Conservation (phyloP, 2,888 invertebrate species). For the Drosophila hamatofila region DNA sequence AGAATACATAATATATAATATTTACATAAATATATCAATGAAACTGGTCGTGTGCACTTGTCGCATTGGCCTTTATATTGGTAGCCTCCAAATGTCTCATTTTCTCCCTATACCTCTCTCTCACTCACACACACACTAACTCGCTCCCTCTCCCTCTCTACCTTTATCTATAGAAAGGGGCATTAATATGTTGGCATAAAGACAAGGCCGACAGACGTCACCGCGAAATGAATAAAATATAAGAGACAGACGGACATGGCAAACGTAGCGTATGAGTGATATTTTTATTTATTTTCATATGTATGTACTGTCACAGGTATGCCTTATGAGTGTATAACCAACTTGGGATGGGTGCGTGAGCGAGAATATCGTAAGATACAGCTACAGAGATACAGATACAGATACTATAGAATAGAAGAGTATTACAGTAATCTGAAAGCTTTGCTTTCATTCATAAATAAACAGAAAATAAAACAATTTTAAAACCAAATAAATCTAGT, state of each 20-base stretch:
- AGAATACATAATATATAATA: background rate
- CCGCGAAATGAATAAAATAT: slow-evolving; percentile 45
- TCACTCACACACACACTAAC: background rate
- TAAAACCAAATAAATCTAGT: no score
- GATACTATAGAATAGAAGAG: background rate
- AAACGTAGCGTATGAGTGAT: slow-evolving; percentile 72
- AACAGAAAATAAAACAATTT: background rate
- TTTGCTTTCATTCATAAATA: background rate
- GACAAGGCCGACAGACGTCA: slow-evolving; percentile 70
- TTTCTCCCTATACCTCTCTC: background rate
- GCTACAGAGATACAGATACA: background rate
- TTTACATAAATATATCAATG: slow-evolving; percentile 25
- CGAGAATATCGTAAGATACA: background rate
- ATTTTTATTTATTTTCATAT: slow-evolving; percentile 39
- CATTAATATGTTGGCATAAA: slow-evolving; percentile 44
- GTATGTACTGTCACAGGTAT: slow-evolving; percentile 23
- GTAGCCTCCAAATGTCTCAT: background rate
- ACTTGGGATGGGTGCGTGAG: slow-evolving; percentile 59
- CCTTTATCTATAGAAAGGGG: slow-evolving; percentile 2
- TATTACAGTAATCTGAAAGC: background rate
- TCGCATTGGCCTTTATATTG: slow-evolving; percentile 35
- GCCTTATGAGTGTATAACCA: slow-evolving; percentile 21
- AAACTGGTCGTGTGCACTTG: slow-evolving; percentile 44
- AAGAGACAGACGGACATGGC: slow-evolving; percentile 48
- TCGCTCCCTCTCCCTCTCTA: background rate